Evolutionary conservation across 2,888 invertebrate genomes (phyloP).

Genomic region (Baronia brevicornis): DNA sequence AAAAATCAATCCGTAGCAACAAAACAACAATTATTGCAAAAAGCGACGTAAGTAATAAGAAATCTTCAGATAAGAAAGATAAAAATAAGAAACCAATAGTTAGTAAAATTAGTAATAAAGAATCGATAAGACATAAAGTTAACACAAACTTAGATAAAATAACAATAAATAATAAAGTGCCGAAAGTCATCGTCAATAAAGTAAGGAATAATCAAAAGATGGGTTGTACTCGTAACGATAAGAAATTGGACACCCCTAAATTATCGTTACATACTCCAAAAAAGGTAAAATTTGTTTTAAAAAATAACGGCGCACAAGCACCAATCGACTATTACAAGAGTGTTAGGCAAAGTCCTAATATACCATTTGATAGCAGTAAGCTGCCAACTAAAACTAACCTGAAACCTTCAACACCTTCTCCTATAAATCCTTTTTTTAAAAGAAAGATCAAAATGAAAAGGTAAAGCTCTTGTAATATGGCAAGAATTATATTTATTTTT

Average conservation of each 20-base stretch:
- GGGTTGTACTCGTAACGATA: slow-evolving; percentile 16
- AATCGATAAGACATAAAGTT: neutral
- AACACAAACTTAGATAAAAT: slow-evolving; percentile 21
- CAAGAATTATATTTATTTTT: no score
- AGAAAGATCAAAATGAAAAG: slow-evolving; percentile 36
- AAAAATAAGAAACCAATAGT: slow-evolving; percentile 4
- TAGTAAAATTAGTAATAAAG: slow-evolving; percentile 1
- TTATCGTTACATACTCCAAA: slow-evolving; percentile 58
- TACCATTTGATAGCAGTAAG: slow-evolving; percentile 83
- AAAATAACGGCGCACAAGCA: slow-evolving; percentile 82
- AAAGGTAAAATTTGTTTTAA: slow-evolving; percentile 83
- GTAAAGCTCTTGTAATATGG: no score
- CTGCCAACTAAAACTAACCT: slow-evolving; percentile 83
- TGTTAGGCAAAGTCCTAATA: slow-evolving; percentile 81
- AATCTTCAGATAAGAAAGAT: neutral
- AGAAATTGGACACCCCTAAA: slow-evolving; percentile 21
- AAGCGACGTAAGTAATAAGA: slow-evolving; percentile 15
- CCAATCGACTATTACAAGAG: slow-evolving; percentile 83
- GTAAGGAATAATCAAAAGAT: slow-evolving; percentile 44
- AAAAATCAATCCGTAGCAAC: slow-evolving; percentile 17
- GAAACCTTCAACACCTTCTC: slow-evolving; percentile 81
- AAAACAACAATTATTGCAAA: slow-evolving; percentile 24
- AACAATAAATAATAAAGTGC: slow-evolving; percentile 12
- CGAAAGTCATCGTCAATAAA: slow-evolving; percentile 38
- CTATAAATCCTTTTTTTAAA: slow-evolving; percentile 86